Base-by-base conservation (phyloP, 2,113 vertebrate genomes). In the Gobio gobio region DNA sequence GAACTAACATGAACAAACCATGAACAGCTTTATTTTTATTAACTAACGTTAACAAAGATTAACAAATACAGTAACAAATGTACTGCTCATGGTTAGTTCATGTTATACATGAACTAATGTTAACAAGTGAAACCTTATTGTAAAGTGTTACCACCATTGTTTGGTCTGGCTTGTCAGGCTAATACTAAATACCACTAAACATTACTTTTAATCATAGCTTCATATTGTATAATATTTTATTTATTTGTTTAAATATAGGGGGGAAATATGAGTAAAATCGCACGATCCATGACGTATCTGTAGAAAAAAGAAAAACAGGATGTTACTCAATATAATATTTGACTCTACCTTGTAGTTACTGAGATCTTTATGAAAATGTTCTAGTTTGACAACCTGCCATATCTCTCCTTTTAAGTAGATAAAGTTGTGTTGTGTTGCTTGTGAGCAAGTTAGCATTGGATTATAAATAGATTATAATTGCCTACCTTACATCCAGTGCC, bases 381-480 rank as follows among this genome's bases (percentile, higher is more conserved):
- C 2, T 2, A 20, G 9, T 33, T 20, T 20, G 8, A 33, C 8
- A 56, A 43, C 12, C 9, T 45, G 59, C 18, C 24, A 3, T 1
- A 47, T 47, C 33, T 51, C 2, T 5, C 43, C 40, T 24, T 26
- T 12, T 12, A 29, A 51, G 43, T 51, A 54, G 14, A 51, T 2
- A 75, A 75, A 75, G 45, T 49, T 75, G 66, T 76, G 73, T 29
- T 74, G 9, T n/a, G 36, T n/a, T 70, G 36, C 66, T 43, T n/a
- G 43, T 76, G 49, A 54, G 49, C 47, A 54, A 76, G n/a, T 16
- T 26, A 74, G 22, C n/a, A 26, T 13, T 74, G 5, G 8, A 49
- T 33, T 26, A 51, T 22, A 3, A 0, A 49, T 47, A 43, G 3
- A n/a, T 74, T 24, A 74, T 12, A 14, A 14, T 18, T 76, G 14